These are phyloP conservation scores for Clitarchus hookeri DNA, from an alignment of 2,888 invertebrate genomes.

Conservation along the genomic window DNA sequence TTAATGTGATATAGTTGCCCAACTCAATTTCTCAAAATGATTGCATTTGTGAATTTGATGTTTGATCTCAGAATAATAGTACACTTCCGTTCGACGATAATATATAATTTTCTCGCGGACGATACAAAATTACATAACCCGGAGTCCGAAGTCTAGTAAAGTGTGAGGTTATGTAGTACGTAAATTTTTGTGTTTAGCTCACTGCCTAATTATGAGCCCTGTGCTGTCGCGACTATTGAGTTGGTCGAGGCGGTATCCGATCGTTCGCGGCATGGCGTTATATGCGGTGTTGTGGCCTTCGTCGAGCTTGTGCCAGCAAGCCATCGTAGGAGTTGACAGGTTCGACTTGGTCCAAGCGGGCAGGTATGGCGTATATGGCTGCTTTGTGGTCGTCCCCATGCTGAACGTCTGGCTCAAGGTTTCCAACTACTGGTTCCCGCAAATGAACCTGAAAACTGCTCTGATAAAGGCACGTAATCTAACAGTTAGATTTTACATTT, in stretches of 20 bases:
- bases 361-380: slow-evolving; percentile 77
- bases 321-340: slow-evolving; percentile 63
- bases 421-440: slow-evolving; percentile 59
- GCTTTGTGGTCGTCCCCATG: slow-evolving; percentile 79
- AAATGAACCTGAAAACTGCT: slow-evolving; percentile 34
- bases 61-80: too few species aligned
- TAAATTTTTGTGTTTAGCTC: too few species aligned
- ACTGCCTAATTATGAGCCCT: background rate
- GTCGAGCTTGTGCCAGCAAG: slow-evolving; percentile 74
- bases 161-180: too few species aligned
- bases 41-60: too few species aligned
- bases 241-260: slow-evolving; percentile 51
- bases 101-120: too few species aligned
- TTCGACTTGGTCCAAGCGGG: slow-evolving; percentile 60
- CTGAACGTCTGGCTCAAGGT: slow-evolving; percentile 79
- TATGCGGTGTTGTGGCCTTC: slow-evolving; percentile 74
- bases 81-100: too few species aligned
- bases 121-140: too few species aligned
- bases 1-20: too few species aligned
- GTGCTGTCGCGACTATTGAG: background rate
- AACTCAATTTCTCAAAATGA: too few species aligned
- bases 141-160: too few species aligned
- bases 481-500: too few species aligned
- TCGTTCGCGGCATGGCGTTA: slow-evolving; percentile 67
- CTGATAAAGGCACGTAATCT: slow-evolving; percentile 32